A percentile compares a stretch with the other conserved stretches of the same genome.
Conservation (phyloP, 2,797 vertebrate genomes). For the Momotus momota region DNA sequence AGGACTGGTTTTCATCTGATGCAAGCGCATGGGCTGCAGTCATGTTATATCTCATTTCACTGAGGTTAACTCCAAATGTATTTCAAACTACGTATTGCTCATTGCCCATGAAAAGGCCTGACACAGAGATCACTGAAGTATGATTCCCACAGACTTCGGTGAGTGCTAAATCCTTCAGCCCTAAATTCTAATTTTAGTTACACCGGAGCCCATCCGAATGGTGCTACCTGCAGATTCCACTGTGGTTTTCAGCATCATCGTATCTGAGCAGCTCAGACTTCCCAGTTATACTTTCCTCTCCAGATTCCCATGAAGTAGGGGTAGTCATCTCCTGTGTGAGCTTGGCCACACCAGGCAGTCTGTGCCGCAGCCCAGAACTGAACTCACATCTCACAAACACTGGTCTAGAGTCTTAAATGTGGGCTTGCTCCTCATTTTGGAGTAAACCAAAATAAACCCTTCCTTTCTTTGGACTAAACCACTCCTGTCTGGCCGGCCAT, state of each 20-base stretch:
- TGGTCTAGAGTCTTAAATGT: neutral
- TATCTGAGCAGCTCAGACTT: neutral
- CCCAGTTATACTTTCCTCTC: rapidly evolving
- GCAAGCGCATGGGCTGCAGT: neutral
- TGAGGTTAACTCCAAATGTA: neutral
- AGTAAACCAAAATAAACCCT: neutral
- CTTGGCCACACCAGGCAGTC: neutral
- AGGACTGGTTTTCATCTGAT: neutral
- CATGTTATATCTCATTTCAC: neutral
- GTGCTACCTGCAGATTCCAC: neutral
- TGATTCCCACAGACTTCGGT: neutral
- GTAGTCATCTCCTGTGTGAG: neutral
- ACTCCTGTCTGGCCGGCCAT: neutral
- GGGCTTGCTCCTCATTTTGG: neutral
- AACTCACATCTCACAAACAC: neutral
- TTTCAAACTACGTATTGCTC: neutral
- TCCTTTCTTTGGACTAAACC: neutral
- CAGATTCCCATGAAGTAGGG: neutral
- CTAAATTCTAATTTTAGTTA: neutral
- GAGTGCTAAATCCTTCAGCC: neutral
- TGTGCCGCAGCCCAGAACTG: neutral
- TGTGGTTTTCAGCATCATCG: neutral
- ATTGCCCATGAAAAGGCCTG: neutral
- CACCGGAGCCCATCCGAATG: neutral
- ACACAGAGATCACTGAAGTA: neutral